Conservation (phyloP, 2,888 invertebrate genomes). For the Petrolisthes cinctipes region DNA sequence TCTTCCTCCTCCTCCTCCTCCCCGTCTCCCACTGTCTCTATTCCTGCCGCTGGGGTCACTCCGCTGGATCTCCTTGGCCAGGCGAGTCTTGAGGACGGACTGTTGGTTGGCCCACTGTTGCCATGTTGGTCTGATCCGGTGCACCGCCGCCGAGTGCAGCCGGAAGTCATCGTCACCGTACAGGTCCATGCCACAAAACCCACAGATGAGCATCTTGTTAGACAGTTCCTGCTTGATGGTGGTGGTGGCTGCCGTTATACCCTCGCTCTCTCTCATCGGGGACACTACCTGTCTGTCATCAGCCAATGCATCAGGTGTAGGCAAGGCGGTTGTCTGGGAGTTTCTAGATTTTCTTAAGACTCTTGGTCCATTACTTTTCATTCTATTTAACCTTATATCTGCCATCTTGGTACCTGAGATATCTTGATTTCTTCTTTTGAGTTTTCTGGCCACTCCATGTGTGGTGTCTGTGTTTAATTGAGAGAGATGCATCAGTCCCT, state of each 20-base stretch:
- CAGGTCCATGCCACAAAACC: constrained; percentile 35
- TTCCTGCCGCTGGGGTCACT: background rate
- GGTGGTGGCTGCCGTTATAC: no score
- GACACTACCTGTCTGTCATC: background rate
- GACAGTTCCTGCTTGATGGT: background rate
- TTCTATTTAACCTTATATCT: no score
- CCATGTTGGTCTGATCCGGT: constrained; percentile 24
- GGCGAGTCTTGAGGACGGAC: constrained; percentile 24
- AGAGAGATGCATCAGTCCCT: no score
- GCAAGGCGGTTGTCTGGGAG: background rate
- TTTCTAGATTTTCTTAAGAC: no score
- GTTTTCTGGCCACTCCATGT: no score
- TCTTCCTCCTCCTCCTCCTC: background rate
- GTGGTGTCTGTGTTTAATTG: no score
- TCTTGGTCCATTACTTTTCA: background rate
- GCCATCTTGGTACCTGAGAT: background rate
- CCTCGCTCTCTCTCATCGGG: background rate
- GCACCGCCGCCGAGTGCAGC: constrained; percentile 29
- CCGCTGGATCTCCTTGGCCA: constrained; percentile 33
- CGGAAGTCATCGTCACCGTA: constrained; percentile 36
- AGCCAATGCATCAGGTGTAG: background rate
- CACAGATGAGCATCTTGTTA: constrained; percentile 36
- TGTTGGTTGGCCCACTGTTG: constrained; percentile 22
- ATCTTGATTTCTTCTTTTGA: background rate
- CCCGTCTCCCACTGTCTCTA: background rate